Percentiles rank a stretch among this genome's conserved stretches.
Conservation (phyloP, 1,140 invertebrate genomes). For the Elysia chlorotica region DNA sequence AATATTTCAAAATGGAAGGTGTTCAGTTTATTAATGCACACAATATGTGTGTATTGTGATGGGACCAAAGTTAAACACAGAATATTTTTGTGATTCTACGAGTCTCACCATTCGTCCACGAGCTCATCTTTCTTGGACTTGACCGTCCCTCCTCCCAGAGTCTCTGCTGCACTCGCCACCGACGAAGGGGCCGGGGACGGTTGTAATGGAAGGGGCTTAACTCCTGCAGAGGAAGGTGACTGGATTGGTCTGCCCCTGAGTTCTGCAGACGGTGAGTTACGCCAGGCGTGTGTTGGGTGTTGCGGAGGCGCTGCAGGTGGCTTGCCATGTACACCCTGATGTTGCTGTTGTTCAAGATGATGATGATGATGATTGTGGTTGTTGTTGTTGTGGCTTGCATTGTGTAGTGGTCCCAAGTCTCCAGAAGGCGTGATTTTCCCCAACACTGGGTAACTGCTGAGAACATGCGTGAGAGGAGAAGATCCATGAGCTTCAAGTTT, state of each 20-base stretch:
- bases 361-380: no score
- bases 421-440: slow-evolving; percentile 37
- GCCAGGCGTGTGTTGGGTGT: slow-evolving; percentile 48
- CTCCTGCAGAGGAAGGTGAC: not conserved
- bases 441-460: slow-evolving; percentile 33
- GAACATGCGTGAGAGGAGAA: not conserved
- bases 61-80: no score
- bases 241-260: not conserved
- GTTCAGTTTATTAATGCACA: no score
- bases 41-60: no score
- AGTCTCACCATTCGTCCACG: slow-evolving; percentile 12
- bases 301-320: slow-evolving; percentile 29
- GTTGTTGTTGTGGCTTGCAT: no score
- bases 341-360: no score
- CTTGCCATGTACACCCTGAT: no score
- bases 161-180: slow-evolving; percentile 39
- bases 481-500: no score
- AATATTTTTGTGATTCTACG: not conserved
- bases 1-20: no score
- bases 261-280: slow-evolving; percentile 26
- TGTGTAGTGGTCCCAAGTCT: no score
- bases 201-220: not conserved
- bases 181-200: slow-evolving; percentile 43
- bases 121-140: slow-evolving; percentile 20
- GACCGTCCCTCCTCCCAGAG: slow-evolving; percentile 18